These are phyloP conservation scores for Mythimna vitellina DNA, from an alignment of 2,888 invertebrate species.

Conservation along the genomic window DNA sequence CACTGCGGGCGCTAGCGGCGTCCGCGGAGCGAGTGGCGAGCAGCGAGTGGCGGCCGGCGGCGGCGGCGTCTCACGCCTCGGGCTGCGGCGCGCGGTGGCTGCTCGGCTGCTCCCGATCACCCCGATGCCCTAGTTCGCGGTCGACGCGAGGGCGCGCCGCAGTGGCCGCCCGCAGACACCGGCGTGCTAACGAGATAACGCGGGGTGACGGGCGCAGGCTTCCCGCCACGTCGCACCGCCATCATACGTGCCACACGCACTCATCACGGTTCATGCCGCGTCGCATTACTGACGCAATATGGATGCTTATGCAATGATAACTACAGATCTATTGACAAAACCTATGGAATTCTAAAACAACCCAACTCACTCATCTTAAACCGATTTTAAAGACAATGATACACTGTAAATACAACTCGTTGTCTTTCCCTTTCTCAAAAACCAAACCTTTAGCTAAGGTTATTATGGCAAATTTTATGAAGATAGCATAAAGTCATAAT, in stretches of 20 bases:
- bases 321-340: neutral
- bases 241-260: constrained; percentile 52
- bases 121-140: constrained; percentile 81
- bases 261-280: constrained; percentile 38
- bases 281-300: constrained; percentile 56
- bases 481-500: neutral
- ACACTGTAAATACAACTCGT: neutral
- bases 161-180: constrained; percentile 74
- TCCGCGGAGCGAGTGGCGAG: constrained; percentile 68
- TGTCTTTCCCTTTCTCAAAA: neutral
- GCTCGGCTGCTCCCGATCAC: constrained; percentile 71
- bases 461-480: neutral
- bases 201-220: constrained; percentile 69
- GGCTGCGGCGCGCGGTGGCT: constrained; percentile 70
- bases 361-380: neutral
- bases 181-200: constrained; percentile 74
- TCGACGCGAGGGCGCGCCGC: constrained; percentile 75
- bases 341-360: neutral
- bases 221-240: constrained; percentile 64
- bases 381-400: neutral
- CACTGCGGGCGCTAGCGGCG: constrained; percentile 90
- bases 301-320: constrained; percentile 42
- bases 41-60: constrained; percentile 63
- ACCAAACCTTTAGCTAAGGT: neutral
- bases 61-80: constrained; percentile 68